Evolutionary conservation across 2,888 invertebrate species (phyloP).

Genomic region (Drosophila kanekoi): DNA sequence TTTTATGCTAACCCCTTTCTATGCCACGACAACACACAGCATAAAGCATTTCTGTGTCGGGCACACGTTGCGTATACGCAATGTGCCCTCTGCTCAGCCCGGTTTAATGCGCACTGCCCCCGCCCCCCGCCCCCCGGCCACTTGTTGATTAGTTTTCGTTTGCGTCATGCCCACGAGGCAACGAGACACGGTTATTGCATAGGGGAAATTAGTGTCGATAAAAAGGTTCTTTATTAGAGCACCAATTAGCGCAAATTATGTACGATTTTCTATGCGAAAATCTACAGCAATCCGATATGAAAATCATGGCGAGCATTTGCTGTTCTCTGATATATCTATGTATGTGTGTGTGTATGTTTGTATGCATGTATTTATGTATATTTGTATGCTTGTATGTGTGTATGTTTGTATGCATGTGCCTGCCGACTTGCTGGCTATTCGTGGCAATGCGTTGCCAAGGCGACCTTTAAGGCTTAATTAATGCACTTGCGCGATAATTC

Average conservation of each 20-base stretch:
- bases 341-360: conserved; percentile 4
- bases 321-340: not conserved
- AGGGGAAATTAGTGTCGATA: conserved; percentile 39
- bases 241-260: conserved; percentile 50
- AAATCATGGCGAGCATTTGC: conserved; percentile 17
- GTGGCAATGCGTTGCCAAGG: conserved; percentile 48
- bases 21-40: no score
- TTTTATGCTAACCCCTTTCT: conserved; percentile 13
- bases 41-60: not conserved
- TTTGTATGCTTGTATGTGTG: conserved; percentile 1
- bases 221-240: conserved; percentile 34
- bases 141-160: conserved; percentile 9
- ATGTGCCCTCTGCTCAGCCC: not conserved
- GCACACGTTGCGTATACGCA: conserved; percentile 31
- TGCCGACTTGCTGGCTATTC: not conserved
- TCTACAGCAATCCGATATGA: conserved; percentile 19
- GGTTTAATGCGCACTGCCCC: not conserved
- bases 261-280: not conserved
- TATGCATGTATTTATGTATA: not conserved
- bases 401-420: not conserved
- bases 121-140: no score
- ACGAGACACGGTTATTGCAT: conserved; percentile 21
- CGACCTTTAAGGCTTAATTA: conserved; percentile 70
- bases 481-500: conserved; percentile 76
- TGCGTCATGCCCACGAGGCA: not conserved